A percentile compares a stretch with the other conserved stretches of the same genome.
These are phyloP conservation scores for Caenorhabditis remanei DNA, from an alignment of 1,140 invertebrate species.

Conservation along the genomic window DNA sequence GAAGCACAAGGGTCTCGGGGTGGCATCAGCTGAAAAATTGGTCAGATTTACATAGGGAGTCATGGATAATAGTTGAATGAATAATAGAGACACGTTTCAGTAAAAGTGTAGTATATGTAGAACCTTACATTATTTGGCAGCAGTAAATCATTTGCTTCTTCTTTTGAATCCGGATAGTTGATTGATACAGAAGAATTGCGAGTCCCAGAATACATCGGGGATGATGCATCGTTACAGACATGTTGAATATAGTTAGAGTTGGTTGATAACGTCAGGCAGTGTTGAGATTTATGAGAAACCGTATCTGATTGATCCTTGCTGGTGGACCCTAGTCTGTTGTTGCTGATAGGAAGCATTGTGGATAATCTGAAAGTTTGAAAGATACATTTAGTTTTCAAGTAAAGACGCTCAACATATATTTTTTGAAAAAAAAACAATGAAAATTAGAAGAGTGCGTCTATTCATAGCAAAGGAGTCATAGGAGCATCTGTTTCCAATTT, in stretches of 20 bases:
- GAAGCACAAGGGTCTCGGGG: conserved; percentile 14
- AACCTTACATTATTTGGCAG: not conserved
- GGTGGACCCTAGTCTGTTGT: not conserved
- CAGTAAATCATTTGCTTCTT: not conserved
- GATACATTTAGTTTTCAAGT: too few species aligned
- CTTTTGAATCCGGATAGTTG: conserved; percentile 2
- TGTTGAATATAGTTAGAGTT: conserved; percentile 14
- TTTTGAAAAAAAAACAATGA: too few species aligned
- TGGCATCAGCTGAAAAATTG: conserved; percentile 11
- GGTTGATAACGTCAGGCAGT: not conserved
- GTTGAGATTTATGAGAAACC: not conserved
- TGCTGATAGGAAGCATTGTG: not conserved
- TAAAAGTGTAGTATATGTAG: too few species aligned
- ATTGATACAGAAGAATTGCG: not conserved
- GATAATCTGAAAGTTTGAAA: too few species aligned
- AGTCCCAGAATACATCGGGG: not conserved
- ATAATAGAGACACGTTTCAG: too few species aligned
- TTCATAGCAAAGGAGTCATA: too few species aligned
- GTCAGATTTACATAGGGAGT: too few species aligned
- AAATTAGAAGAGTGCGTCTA: too few species aligned
- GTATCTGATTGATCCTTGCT: not conserved
- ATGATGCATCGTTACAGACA: not conserved
- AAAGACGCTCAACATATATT: too few species aligned
- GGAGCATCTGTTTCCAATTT: too few species aligned
- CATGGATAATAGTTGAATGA: too few species aligned